phyloP scores from a whole-genome alignment of 1,140 invertebrate genomes.

The Lucilia sericata region DNA sequence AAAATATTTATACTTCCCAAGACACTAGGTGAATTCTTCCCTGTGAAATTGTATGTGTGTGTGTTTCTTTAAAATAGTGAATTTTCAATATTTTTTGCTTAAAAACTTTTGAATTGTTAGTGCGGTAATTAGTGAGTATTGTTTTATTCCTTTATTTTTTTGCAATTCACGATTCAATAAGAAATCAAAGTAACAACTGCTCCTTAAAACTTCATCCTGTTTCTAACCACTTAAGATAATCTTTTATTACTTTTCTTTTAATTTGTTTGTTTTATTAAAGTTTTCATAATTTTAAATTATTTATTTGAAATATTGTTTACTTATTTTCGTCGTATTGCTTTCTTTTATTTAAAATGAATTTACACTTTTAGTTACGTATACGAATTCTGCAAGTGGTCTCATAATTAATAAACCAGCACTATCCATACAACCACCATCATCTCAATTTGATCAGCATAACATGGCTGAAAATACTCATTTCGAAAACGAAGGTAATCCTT shows the following conservation, averaged over 20 bases:
- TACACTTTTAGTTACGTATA: constrained; percentile 46
- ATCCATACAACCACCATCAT: constrained; percentile 35
- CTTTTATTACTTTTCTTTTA: background rate
- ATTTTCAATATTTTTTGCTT: background rate
- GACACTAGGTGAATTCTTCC: background rate
- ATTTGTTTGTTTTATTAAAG: background rate
- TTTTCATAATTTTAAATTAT: background rate
- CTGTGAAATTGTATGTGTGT: background rate
- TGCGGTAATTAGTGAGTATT: constrained; percentile 9
- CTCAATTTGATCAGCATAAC: background rate
- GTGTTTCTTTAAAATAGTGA: constrained; percentile 15
- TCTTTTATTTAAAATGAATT: constrained; percentile 26
- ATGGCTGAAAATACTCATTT: constrained; percentile 42
- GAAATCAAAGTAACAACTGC: background rate
- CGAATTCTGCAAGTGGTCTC: constrained; percentile 38
- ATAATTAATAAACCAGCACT: constrained; percentile 34
- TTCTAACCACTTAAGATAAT: background rate
- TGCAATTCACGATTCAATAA: no score
- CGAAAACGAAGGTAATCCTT: constrained; percentile 46
- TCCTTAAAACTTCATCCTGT: background rate
- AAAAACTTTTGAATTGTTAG: background rate
- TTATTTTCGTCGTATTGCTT: constrained; percentile 40
- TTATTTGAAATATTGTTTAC: background rate
- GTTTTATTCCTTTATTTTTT: no score
- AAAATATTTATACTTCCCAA: constrained; percentile 8